phyloP scores from a whole-genome alignment of 2,888 invertebrate species.

The Rotaria socialis region DNA sequence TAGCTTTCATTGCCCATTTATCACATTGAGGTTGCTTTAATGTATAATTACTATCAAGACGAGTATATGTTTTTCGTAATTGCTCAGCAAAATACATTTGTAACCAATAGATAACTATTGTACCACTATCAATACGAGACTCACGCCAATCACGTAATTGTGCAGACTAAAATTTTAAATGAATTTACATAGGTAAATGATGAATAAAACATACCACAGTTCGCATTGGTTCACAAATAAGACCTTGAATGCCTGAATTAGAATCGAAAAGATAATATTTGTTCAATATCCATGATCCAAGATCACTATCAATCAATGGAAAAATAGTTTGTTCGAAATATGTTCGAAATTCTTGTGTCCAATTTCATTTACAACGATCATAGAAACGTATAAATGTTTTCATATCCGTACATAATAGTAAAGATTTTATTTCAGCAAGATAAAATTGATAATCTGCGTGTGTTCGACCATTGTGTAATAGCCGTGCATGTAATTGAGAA shows the following conservation, averaged over 20 bases:
- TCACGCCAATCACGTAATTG: constrained; percentile 34
- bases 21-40: not conserved
- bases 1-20: not conserved
- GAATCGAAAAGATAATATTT: not conserved
- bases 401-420: not conserved
- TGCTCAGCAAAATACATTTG: constrained; percentile 23
- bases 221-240: not conserved
- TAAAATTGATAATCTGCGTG: constrained; percentile 25
- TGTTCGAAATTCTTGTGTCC: constrained; percentile 22
- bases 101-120: not conserved
- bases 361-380: constrained; percentile 21
- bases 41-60: not conserved
- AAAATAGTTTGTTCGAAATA: constrained; percentile 21
- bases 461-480: constrained; percentile 21
- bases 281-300: constrained; percentile 18
- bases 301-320: constrained; percentile 4
- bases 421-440: constrained; percentile 9
- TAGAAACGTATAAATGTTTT: not conserved
- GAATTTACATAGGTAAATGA: not conserved
- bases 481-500: not conserved
- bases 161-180: not conserved
- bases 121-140: constrained; percentile 22
- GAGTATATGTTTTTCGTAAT: not conserved
- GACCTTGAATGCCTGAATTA: not conserved
- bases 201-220: not conserved